These are phyloP conservation scores for Parnassius mnemosyne DNA, from an alignment of 2,888 invertebrate species.

Conservation along the genomic window DNA sequence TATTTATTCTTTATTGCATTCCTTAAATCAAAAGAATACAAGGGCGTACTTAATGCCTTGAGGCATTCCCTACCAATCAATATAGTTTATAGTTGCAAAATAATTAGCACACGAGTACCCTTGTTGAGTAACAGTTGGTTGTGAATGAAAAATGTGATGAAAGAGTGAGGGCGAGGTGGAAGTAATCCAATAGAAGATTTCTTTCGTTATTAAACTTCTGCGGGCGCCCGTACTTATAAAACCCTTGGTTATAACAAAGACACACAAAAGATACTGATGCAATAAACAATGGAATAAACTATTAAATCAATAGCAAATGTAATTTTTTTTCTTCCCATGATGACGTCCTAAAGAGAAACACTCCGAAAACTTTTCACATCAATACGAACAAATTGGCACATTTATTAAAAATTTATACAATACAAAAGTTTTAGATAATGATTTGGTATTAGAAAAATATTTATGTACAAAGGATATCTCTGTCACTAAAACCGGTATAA, in stretches of 20 bases:
- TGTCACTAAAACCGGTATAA: conserved; percentile 10
- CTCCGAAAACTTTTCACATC: conserved; percentile 25
- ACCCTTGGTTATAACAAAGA: conserved; percentile 4
- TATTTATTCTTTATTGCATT: too few relatives aligned
- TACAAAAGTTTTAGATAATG: conserved; percentile 28
- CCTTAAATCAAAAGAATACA: too few relatives aligned
- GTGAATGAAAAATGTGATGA: too few relatives aligned
- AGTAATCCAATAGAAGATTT: too few relatives aligned
- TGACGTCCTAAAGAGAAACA: conserved; percentile 32
- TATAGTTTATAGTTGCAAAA: too few relatives aligned
- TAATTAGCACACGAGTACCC: too few relatives aligned
- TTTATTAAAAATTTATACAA: conserved; percentile 30
- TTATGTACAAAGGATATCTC: conserved; percentile 31
- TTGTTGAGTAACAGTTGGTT: too few relatives aligned
- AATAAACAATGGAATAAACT: conserved; percentile 44
- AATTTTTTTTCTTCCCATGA: conserved; percentile 36
- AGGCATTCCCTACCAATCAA: too few relatives aligned
- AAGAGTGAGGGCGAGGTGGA: too few relatives aligned
- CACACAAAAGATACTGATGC: background rate
- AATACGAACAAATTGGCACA: conserved; percentile 43
- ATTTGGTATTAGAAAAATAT: conserved; percentile 29
- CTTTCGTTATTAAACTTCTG: too few relatives aligned
- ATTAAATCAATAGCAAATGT: conserved; percentile 47
- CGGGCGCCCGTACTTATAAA: too few relatives aligned
- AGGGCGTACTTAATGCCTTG: too few relatives aligned